Evolutionary conservation across 1,140 invertebrate genomes (phyloP), one percentile per base, ranked within the genome.

Genomic region (Delia radicum): DNA sequence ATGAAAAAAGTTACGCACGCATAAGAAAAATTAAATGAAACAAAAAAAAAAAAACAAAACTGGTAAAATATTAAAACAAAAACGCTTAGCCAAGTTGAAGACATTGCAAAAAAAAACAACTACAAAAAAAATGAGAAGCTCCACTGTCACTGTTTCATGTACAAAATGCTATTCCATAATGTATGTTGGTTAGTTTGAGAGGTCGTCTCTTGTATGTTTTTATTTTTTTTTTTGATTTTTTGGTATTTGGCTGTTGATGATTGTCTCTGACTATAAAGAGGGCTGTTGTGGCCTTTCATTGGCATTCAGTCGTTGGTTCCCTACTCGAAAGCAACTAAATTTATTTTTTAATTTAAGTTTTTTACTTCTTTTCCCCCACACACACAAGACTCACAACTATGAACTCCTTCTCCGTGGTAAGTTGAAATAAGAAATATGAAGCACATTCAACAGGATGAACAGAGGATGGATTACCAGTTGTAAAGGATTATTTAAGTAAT

Each of bases 351-450:
- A 81, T 82, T 85, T 82, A 80, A 84, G 80, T 82, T 83, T 74
- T 77, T 80, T 81, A 79, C 79, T 80, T 80, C 79, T 83, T 78
- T n/a, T 80, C 78, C 82, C 82, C 79, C 65, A 69, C 65, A 29
- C 80, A 81, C 81, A 81, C 82, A 82, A 80, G 78, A 84, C 79
- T 83, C 81, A 81, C 79, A 78, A 83, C 80, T 80, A 86, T 86
- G 83, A 86, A 86, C 82, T 85, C 82, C 83, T 86, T 86, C 82
- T 81, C 85, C 82, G 83, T 84, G 85, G 84, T 86, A 86, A 86
- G 84, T 86, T 79, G 3, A 71, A 18, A 37, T 67, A 33, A 42
- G 27, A 7, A 63, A 27, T 48, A 78, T 18, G 29, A 33, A 76
- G 27, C 28, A 67, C 75, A 33, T 37, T 75, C 75, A 74, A 77